These are phyloP conservation scores for Podabrus alpinus DNA, from an alignment of 2,888 invertebrate genomes.

Conservation along the genomic window DNA sequence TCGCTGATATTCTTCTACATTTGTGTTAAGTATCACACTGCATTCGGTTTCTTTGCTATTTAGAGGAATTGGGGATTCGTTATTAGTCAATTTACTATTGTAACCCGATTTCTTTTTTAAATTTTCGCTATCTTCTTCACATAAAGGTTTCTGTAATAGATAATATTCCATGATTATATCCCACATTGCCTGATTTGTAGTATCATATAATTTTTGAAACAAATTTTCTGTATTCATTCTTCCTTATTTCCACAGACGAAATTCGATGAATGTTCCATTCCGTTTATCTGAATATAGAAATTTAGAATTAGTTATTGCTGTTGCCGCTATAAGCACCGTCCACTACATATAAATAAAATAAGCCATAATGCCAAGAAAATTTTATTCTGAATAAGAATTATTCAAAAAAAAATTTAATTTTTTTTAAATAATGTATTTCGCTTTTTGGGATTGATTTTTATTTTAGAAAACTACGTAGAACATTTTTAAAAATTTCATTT, in stretches of 20 bases:
- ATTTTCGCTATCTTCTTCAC: constrained; percentile 34
- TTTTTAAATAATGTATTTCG: too few relatives aligned
- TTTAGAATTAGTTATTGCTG: not conserved
- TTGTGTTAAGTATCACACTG: constrained; percentile 28
- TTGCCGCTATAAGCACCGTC: not conserved
- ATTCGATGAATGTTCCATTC: constrained; percentile 64
- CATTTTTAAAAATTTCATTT: too few relatives aligned
- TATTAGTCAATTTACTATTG: constrained; percentile 6
- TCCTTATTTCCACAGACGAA: constrained; percentile 76
- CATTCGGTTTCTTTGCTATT: constrained; percentile 19
- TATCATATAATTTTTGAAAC: constrained; percentile 61
- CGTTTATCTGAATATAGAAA: constrained; percentile 37
- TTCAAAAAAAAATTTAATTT: too few relatives aligned
- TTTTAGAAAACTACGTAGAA: too few relatives aligned
- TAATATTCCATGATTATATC: constrained; percentile 73
- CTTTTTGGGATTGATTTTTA: too few relatives aligned
- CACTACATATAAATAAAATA: too few relatives aligned
- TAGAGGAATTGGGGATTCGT: not conserved
- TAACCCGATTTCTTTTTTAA: constrained; percentile 12
- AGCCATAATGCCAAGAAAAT: too few relatives aligned
- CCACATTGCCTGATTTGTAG: constrained; percentile 70
- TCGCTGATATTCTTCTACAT: constrained; percentile 19
- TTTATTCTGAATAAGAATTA: too few relatives aligned
- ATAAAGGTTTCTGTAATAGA: constrained; percentile 63
- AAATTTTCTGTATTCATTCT: constrained; percentile 68